phyloP scores from a whole-genome alignment of 2,888 invertebrate species.

The Uropetala carovei region DNA sequence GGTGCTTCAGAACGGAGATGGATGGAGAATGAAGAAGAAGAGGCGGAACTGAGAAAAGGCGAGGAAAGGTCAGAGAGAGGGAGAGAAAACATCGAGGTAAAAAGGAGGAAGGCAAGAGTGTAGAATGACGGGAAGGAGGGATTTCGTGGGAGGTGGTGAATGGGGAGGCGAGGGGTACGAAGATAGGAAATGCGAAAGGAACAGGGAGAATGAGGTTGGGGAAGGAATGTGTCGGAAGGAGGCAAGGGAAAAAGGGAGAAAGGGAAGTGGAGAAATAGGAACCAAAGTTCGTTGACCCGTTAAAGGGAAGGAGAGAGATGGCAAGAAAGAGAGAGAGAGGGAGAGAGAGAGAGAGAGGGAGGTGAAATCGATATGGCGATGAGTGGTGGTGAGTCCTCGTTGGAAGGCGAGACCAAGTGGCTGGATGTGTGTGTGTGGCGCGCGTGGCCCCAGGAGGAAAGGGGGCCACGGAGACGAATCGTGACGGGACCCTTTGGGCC shows the following conservation, averaged over 20 bases:
- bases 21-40: not conserved
- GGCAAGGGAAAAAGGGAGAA: not conserved
- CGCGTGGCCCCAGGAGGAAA: not conserved
- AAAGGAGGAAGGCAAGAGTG: too few relatives aligned
- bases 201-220: not conserved
- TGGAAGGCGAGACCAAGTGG: constrained; percentile 1
- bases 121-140: not conserved
- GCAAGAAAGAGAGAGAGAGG: not conserved
- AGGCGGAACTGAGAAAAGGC: not conserved
- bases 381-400: constrained; percentile 26
- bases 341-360: constrained; percentile 20
- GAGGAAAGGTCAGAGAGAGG: not conserved
- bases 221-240: not conserved
- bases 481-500: not conserved
- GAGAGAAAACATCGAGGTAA: not conserved
- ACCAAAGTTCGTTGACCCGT: not conserved
- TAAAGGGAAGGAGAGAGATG: not conserved
- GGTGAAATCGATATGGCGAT: constrained; percentile 56
- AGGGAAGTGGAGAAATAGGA: not conserved
- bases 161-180: not conserved
- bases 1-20: not conserved
- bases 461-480: constrained; percentile 18
- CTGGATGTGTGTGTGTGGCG: not conserved
- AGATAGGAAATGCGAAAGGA: not conserved
- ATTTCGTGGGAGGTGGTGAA: not conserved